Conservation (phyloP, 1,140 invertebrate genomes). For the Cheumatopsyche charites region DNA sequence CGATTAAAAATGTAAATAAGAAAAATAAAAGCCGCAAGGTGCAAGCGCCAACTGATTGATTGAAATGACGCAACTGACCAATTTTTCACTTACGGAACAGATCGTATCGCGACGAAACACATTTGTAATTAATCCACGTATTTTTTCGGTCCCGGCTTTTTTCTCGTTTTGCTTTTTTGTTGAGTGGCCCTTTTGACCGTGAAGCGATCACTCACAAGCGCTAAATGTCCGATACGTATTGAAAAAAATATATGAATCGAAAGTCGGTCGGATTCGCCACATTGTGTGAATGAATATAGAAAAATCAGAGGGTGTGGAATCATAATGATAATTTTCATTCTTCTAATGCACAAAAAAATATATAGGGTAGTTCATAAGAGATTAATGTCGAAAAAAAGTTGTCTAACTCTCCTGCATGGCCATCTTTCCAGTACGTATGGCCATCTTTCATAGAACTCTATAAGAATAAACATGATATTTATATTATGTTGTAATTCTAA, state of each 20-base stretch:
- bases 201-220: not conserved
- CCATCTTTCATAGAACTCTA: no score
- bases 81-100: constrained; percentile 23
- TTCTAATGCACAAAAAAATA: no score
- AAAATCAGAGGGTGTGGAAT: not conserved
- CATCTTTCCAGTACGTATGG: no score
- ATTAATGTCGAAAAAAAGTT: no score
- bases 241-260: not conserved
- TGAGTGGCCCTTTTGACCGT: not conserved
- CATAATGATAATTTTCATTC: no score
- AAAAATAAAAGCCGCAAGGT: not conserved
- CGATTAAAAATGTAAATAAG: no score
- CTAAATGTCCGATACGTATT: not conserved
- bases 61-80: constrained; percentile 18
- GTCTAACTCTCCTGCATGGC: no score
- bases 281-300: not conserved
- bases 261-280: not conserved
- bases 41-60: constrained; percentile 14
- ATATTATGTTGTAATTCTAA: no score
- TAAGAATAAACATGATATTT: no score
- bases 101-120: constrained; percentile 10
- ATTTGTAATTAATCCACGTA: constrained; percentile 28
- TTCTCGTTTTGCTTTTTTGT: not conserved
- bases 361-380: no score
- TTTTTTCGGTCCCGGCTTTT: not conserved